A percentile compares a stretch with the other conserved stretches of the same genome.
Evolutionary conservation across 1,140 invertebrate species (phyloP).

Genomic region (Drosophila gunungcola): DNA sequence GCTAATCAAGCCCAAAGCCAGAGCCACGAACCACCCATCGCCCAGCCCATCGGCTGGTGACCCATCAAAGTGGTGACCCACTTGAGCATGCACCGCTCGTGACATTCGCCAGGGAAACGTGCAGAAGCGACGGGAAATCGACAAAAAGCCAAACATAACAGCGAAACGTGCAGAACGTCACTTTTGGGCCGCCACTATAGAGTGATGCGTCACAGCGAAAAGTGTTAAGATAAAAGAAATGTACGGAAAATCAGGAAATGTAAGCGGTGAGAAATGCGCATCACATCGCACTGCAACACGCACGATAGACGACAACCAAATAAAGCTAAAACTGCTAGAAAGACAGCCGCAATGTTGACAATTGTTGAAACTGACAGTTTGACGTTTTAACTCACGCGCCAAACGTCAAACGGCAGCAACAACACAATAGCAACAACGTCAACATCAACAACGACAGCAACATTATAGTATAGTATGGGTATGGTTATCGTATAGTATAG

Average conservation of each 20-base stretch:
- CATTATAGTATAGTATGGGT: slow-evolving; percentile 1
- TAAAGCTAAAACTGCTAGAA: slow-evolving; percentile 11
- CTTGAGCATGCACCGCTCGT: slow-evolving; percentile 79
- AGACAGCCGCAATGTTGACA: slow-evolving; percentile 50
- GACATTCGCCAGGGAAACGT: slow-evolving; percentile 77
- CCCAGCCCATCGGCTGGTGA: slow-evolving; percentile 35
- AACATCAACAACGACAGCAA: slow-evolving; percentile 10
- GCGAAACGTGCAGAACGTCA: slow-evolving; percentile 72
- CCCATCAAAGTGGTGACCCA: slow-evolving; percentile 65
- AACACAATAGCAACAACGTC: slow-evolving; percentile 29
- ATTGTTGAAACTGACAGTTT: slow-evolving; percentile 73
- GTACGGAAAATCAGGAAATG: slow-evolving; percentile 68
- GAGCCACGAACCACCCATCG: slow-evolving; percentile 3
- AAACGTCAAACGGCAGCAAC: slow-evolving; percentile 40
- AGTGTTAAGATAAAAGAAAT: slow-evolving; percentile 39
- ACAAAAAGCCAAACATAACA: slow-evolving; percentile 62
- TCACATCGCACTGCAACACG: slow-evolving; percentile 48
- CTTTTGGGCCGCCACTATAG: slow-evolving; percentile 31
- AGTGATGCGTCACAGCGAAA: slow-evolving; percentile 70
- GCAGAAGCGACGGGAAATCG: slow-evolving; percentile 71
- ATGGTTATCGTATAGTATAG: not conserved
- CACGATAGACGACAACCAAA: slow-evolving; percentile 21
- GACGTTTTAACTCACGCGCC: slow-evolving; percentile 76
- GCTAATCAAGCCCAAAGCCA: slow-evolving; percentile 43
- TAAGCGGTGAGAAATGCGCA: slow-evolving; percentile 60